Percentiles rank a stretch among this genome's conserved stretches.
These are phyloP conservation scores for Lacerta viridis DNA, from an alignment of 2,797 vertebrate genomes.

Conservation along the genomic window DNA sequence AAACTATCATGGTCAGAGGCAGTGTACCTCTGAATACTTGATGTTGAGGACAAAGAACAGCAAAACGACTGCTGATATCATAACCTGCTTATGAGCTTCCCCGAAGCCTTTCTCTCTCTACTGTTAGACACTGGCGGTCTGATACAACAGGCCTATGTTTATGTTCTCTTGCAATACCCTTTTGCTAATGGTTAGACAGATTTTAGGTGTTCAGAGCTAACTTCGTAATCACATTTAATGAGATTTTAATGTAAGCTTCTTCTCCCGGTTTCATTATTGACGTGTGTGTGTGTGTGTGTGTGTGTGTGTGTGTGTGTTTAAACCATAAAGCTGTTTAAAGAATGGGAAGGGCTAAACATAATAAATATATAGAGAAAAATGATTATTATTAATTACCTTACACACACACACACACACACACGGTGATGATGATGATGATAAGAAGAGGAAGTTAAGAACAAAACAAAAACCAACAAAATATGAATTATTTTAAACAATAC, in stretches of 20 bases:
- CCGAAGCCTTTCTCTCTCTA: neutral
- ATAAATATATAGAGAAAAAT: neutral
- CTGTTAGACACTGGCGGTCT: neutral
- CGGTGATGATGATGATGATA: no score
- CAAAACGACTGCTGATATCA: neutral
- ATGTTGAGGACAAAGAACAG: neutral
- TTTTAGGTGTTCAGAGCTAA: neutral
- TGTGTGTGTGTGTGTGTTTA: neutral
- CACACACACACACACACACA: no score
- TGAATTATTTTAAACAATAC: no score
- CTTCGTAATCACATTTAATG: neutral
- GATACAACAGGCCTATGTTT: neutral
- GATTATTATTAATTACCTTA: no score
- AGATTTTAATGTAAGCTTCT: neutral
- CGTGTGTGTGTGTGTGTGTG: neutral
- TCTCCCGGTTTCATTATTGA: neutral
- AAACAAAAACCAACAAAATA: no score
- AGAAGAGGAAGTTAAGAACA: no score
- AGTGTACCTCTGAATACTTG: neutral
- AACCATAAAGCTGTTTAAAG: neutral
- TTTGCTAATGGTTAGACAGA: neutral
- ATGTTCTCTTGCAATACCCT: neutral
- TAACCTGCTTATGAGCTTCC: neutral
- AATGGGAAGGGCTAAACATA: no score
- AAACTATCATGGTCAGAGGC: no score